phyloP scores from a whole-genome alignment of 64 coral and sea anemone species.

The Montipora capricornis region DNA sequence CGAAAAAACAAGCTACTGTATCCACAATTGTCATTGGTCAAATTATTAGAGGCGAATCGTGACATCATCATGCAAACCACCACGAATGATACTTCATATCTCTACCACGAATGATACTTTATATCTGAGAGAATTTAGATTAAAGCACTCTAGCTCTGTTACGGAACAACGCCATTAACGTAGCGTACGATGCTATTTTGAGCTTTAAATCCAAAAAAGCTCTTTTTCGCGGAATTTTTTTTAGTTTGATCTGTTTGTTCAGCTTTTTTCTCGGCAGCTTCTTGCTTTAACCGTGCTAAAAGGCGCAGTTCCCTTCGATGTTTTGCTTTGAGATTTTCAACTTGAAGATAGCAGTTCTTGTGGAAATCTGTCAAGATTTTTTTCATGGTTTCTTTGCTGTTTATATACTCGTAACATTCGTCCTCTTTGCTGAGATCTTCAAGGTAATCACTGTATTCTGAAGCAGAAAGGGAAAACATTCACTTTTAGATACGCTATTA shows the following conservation, averaged over 20 bases:
- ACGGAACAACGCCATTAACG: neutral
- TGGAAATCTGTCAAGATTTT: conserved; percentile 77
- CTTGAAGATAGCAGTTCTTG: conserved; percentile 55
- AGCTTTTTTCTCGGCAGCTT: conserved; percentile 21
- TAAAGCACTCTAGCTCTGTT: neutral
- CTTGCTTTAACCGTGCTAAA: conserved; percentile 73
- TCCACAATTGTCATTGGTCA: neutral
- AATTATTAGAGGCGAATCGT: neutral
- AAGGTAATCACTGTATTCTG: conserved; percentile 68
- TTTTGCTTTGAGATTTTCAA: conserved; percentile 71
- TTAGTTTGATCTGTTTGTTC: neutral
- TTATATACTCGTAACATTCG: conserved; percentile 18
- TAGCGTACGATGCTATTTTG: conserved; percentile 9
- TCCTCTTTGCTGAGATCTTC: conserved; percentile 39
- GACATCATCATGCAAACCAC: neutral
- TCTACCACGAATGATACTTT: neutral
- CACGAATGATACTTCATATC: neutral
- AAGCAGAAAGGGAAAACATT: neutral
- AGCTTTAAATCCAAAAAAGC: neutral
- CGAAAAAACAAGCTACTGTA: neutral
- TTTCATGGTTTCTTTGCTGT: conserved; percentile 75
- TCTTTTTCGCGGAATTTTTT: neutral
- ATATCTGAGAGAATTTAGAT: neutral
- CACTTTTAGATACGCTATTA: neutral
- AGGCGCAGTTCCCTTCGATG: conserved; percentile 66